A percentile compares a stretch with the other conserved stretches of the same genome.
Conservation (phyloP, 64 coral and sea anemone species). For the Montipora capricornis region DNA sequence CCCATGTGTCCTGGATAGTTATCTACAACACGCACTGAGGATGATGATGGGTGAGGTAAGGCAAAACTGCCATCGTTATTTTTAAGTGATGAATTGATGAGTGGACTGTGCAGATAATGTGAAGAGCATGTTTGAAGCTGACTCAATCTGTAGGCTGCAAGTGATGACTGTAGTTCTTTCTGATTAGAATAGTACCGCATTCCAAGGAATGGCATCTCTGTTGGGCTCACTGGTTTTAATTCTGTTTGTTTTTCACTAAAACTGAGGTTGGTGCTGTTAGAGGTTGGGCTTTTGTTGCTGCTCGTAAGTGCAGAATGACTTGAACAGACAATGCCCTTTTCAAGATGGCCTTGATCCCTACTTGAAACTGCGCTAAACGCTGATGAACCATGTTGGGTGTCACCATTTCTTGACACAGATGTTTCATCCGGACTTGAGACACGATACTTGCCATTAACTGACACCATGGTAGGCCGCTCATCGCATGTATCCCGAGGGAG, state of each 20-base stretch:
- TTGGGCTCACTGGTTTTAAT: background rate
- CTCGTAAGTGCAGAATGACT: background rate
- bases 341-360: slow-evolving; percentile 21
- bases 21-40: background rate
- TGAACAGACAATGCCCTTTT: background rate
- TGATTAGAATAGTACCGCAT: slow-evolving; percentile 27
- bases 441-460: slow-evolving; percentile 42
- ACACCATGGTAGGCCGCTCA: slow-evolving; percentile 48
- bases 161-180: background rate
- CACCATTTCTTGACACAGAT: background rate
- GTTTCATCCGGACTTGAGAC: slow-evolving; percentile 1
- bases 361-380: background rate
- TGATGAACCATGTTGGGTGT: background rate
- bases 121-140: slow-evolving; percentile 34
- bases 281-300: background rate
- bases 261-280: background rate
- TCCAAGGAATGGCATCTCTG: background rate
- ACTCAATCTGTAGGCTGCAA: slow-evolving; percentile 33
- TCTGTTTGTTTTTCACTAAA: slow-evolving; percentile 18
- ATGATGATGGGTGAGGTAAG: background rate
- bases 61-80: background rate
- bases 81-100: background rate
- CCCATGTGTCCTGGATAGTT: background rate
- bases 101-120: slow-evolving; percentile 4
- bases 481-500: slow-evolving; percentile 34